Base-by-base conservation (phyloP, 2,888 invertebrate genomes). In the Psylliodes chrysocephalus region DNA sequence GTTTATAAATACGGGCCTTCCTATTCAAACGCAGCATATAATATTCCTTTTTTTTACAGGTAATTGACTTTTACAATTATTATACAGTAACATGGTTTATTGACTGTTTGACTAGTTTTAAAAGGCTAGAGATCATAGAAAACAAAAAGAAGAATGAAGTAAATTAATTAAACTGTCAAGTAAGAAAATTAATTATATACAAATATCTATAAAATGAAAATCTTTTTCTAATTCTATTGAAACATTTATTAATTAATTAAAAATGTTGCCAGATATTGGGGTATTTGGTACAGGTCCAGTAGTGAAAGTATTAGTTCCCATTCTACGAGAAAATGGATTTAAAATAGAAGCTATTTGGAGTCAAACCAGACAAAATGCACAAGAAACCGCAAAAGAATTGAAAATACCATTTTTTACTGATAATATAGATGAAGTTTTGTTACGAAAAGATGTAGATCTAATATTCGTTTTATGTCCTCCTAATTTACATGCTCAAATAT, bases 321-420 rank as follows among this genome's bases (percentile, higher is more conserved):
- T 95, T 78, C 83, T 97, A 51, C 87, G 94, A 66, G 93, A 94
- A 76, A 95, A 95, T 79, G 96, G 96, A 1, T 98, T 98, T 79
- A 90, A 91, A 78, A 93, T 98, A 1, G 94, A 95, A 83, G 97
- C 97, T 8, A 88, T 98, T 77, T 98, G 98, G 97, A 95, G 95
- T 51, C 88, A 92, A 54, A 95, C 94, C 1, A 77, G 90, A 30
- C 89, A 90, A 71, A 92, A 93, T 78, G 91, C 91, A 1, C 90
- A 92, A 77, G 87, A 89, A 69, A 85, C 91, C 0, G 93, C 96
- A 0, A 88, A 87, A 65, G 92, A 93, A 73, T 85, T 96, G 1
- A 88, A 90, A 75, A 95, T 98, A 71, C 90, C 93, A 4, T 96
- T 95, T 82, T 91, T 87, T 75, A 95, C 95, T 0, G 93, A 93